Conservation (phyloP, 2,797 vertebrate genomes). For the Anas bahamensis region DNA sequence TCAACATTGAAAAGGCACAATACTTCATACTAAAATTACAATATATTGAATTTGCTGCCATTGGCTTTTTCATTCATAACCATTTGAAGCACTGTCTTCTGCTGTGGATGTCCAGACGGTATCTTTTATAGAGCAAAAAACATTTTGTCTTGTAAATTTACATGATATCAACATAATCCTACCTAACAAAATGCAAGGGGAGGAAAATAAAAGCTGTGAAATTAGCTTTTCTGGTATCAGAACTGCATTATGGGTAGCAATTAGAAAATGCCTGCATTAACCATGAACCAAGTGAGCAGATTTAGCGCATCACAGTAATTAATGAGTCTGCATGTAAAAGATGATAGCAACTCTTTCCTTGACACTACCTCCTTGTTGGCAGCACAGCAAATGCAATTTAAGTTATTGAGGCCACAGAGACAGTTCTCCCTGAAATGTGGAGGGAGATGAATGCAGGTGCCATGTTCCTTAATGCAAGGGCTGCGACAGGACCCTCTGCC, state of each 20-base stretch:
- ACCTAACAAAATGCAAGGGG: background rate
- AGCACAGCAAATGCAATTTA: slow-evolving; percentile 1
- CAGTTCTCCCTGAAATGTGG: background rate
- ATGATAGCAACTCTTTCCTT: background rate
- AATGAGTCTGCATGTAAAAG: slow-evolving; percentile 41
- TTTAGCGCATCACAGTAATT: slow-evolving; percentile 53
- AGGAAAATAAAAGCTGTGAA: background rate
- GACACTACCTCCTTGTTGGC: background rate
- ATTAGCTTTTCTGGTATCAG: slow-evolving; percentile 38
- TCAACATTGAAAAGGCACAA: background rate
- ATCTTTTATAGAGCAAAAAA: background rate
- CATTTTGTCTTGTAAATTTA: slow-evolving; percentile 44
- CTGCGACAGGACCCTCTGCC: background rate
- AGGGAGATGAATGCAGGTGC: background rate
- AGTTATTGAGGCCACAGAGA: background rate
- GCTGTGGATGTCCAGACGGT: background rate
- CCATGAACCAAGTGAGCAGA: slow-evolving; percentile 21
- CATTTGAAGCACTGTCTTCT: background rate
- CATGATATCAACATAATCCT: slow-evolving; percentile 36
- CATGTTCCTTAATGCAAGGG: background rate
- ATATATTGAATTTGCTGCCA: background rate
- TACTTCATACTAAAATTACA: background rate
- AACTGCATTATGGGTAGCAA: slow-evolving; percentile 70
- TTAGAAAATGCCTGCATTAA: slow-evolving; percentile 39
- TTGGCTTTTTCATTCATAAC: background rate